Evolutionary conservation across 2,113 vertebrate genomes (phyloP), one percentile per base, ranked within the genome.

Genomic region (Dryoscopus gambensis): DNA sequence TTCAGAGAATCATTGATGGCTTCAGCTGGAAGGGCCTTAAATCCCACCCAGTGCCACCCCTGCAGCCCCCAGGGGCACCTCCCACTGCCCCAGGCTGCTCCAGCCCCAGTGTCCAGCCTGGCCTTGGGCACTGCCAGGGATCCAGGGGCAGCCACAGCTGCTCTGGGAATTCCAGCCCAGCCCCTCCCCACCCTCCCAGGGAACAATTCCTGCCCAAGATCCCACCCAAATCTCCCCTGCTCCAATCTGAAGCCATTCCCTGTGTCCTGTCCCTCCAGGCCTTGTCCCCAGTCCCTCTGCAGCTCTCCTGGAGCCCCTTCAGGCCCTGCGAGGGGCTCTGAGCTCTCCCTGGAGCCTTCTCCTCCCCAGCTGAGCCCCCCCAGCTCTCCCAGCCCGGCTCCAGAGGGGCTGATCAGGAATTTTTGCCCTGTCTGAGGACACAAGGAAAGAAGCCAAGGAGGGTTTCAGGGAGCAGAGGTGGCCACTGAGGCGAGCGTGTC

Each of bases 41-140:
- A 55, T 0, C 1, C 1, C 59, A 30, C 0, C 62, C 42, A n/a
- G 24, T 13, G 0, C 52, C 42, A 67, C 4, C 24, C 1, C 39
- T 17, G 46, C 67, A 67, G n/a, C n/a, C n/a, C n/a, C n/a, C 60
- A 75, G 42, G 59, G 70, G 40, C 70, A 8, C 23, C 50, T 84
- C 9, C 82, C 82, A 23, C 9, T 23, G 30, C 5, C 15, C 69
- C 82, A 59, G 5, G 50, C 13, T 33, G 39, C 50, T 73, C 52
- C 49, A 69, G 33, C 65, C 65, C 33, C 2, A 39, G 39, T 39
- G 33, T 10, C 80, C 70, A 85, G 17, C 53, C 84, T 68, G 84
- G 71, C 62, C 83, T 35, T 42, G 83, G 52, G 9, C 83, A 57
- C 52, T 76, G 20, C 83, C 70, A 67, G 83, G 83, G 70, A 56